Evolutionary conservation across 2,888 invertebrate species (phyloP).

Genomic region (Auanema sp.): DNA sequence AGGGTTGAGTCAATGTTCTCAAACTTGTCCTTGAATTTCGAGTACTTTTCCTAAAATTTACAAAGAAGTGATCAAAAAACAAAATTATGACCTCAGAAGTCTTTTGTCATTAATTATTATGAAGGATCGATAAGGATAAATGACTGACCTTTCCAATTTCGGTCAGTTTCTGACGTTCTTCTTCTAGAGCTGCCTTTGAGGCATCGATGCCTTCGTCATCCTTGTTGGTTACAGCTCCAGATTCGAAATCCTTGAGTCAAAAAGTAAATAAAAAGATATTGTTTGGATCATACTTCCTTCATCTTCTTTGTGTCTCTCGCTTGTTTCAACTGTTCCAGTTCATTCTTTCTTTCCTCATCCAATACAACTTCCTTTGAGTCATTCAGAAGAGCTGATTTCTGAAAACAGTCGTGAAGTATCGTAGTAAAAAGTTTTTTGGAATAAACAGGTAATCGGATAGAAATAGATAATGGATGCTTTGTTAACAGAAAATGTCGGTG

Average conservation of each 20-base stretch:
- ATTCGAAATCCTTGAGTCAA: slow-evolving; percentile 42
- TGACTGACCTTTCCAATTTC: slow-evolving; percentile 41
- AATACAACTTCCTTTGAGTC: slow-evolving; percentile 49
- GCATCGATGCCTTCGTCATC: slow-evolving; percentile 44
- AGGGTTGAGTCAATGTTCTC: slow-evolving; percentile 55
- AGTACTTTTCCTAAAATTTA: slow-evolving; percentile 50
- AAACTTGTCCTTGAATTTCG: slow-evolving; percentile 60
- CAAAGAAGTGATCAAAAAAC: no score
- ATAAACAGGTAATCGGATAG: not conserved
- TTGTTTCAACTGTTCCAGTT: slow-evolving; percentile 52
- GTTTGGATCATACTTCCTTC: slow-evolving; percentile 47
- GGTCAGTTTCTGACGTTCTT: slow-evolving; percentile 48
- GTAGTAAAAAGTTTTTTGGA: no score
- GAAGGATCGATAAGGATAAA: not conserved
- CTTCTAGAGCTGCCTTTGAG: slow-evolving; percentile 35
- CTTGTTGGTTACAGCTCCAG: slow-evolving; percentile 37
- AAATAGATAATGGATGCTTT: not conserved
- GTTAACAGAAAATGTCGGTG: not conserved
- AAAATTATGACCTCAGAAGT: not conserved
- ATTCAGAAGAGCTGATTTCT: slow-evolving; percentile 56
- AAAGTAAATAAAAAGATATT: slow-evolving; percentile 12
- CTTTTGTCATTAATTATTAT: not conserved
- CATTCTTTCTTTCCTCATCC: slow-evolving; percentile 54
- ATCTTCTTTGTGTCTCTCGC: slow-evolving; percentile 50
- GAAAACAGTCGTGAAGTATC: slow-evolving; percentile 28